Percentiles rank a stretch among this genome's conserved stretches.
Conservation (phyloP, 2,113 vertebrate species). For the Bambusicola thoracicus region DNA sequence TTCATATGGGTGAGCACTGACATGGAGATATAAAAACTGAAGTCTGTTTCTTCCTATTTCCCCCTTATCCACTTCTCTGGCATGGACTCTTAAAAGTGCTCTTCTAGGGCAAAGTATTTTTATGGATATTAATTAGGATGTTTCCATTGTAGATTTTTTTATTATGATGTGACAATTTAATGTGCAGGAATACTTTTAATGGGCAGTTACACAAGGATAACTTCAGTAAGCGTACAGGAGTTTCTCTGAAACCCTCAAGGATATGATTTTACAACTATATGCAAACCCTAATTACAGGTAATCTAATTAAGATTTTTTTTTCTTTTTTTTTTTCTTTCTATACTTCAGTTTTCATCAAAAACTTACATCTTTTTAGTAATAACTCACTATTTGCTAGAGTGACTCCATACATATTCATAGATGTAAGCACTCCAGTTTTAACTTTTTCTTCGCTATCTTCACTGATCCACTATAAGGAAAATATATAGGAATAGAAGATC, state of each 20-base stretch:
- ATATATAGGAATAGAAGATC: no score
- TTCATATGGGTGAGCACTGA: accelerated
- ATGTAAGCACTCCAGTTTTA: neutral
- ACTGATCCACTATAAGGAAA: neutral
- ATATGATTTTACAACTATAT: neutral
- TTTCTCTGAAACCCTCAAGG: neutral
- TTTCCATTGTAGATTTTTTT: neutral
- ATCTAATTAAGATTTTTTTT: neutral
- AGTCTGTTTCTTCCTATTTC: neutral
- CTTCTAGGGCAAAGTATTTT: neutral
- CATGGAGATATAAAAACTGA: neutral
- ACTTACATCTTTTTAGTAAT: no score
- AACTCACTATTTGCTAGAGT: neutral
- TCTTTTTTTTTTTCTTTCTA: neutral
- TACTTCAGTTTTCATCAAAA: neutral
- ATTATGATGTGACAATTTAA: constrained; percentile 27
- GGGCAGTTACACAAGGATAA: constrained; percentile 2
- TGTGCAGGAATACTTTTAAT: neutral
- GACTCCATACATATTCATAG: neutral
- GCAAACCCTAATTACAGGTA: neutral
- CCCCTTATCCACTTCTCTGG: neutral
- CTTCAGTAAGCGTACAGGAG: neutral
- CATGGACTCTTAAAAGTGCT: neutral
- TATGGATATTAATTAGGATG: neutral
- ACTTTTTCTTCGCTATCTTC: neutral